Conservation (phyloP, 2,797 vertebrate genomes). For the Pseudomugil tenellus region DNA sequence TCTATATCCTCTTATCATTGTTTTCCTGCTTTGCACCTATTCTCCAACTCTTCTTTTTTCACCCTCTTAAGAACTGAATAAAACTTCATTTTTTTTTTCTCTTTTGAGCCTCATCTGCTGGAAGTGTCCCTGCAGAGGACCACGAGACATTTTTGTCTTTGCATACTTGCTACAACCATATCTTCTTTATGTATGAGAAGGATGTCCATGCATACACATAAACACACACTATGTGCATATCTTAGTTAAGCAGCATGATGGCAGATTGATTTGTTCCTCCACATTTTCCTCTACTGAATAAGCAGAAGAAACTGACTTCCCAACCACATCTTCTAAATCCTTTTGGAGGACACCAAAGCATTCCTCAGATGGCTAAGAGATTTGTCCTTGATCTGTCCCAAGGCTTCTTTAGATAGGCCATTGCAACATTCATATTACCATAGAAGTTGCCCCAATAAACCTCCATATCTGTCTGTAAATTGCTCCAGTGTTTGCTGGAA, state of each 20-base stretch:
- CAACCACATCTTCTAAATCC: neutral
- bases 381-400: neutral
- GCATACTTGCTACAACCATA: neutral
- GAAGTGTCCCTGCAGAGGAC: constrained; percentile 55
- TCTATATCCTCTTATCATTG: neutral
- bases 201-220: neutral
- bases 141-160: constrained; percentile 43
- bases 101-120: constrained; percentile 43
- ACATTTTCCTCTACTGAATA: too few species aligned
- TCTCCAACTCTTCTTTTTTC: constrained; percentile 4
- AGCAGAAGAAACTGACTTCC: neutral
- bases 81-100: constrained; percentile 41
- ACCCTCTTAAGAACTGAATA: constrained; percentile 42
- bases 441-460: neutral
- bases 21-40: constrained; percentile 17
- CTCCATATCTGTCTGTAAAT: too few species aligned
- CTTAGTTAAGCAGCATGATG: neutral
- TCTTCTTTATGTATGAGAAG: neutral
- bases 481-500: too few species aligned
- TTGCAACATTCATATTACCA: neutral
- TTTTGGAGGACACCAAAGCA: neutral
- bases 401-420: neutral
- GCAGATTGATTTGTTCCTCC: too few species aligned
- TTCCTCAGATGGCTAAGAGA: neutral
- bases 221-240: neutral